These are phyloP conservation scores for Bradypus variegatus DNA, from an alignment of 2,797 vertebrate genomes.

Conservation along the genomic window DNA sequence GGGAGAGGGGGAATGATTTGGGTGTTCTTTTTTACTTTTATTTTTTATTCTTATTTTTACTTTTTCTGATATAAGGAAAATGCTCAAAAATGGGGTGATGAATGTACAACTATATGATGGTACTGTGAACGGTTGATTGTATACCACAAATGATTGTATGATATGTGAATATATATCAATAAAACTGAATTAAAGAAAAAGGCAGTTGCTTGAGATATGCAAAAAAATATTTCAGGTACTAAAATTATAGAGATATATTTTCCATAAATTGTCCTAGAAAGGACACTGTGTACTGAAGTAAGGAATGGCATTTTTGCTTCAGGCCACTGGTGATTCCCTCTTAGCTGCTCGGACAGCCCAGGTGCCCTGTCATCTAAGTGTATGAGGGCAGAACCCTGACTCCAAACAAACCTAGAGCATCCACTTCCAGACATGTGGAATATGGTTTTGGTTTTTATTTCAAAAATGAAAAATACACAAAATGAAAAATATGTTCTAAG, in stretches of 20 bases:
- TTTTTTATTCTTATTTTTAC: too few species aligned
- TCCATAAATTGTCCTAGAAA: background rate
- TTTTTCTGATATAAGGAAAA: too few species aligned
- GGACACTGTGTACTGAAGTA: background rate
- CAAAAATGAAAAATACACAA: background rate
- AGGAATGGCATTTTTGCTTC: background rate
- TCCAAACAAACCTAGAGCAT: background rate
- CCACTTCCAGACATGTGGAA: background rate
- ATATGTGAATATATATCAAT: too few species aligned
- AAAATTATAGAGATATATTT: background rate
- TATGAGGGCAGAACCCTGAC: background rate
- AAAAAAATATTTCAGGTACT: background rate
- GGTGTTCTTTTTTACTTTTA: too few species aligned
- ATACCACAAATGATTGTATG: too few species aligned
- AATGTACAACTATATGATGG: too few species aligned
- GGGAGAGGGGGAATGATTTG: too few species aligned
- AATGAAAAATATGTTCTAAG: background rate
- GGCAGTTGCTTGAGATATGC: background rate
- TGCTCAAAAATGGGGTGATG: too few species aligned
- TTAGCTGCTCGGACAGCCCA: too few species aligned
- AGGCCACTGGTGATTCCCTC: too few species aligned
- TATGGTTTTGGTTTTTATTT: background rate
- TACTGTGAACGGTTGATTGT: too few species aligned
- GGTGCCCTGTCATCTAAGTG: background rate
- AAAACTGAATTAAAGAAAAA: background rate